Percentiles rank a stretch among this genome's conserved stretches.
Conservation (phyloP, 2,888 invertebrate genomes). For the Drosophila nigritarsus region DNA sequence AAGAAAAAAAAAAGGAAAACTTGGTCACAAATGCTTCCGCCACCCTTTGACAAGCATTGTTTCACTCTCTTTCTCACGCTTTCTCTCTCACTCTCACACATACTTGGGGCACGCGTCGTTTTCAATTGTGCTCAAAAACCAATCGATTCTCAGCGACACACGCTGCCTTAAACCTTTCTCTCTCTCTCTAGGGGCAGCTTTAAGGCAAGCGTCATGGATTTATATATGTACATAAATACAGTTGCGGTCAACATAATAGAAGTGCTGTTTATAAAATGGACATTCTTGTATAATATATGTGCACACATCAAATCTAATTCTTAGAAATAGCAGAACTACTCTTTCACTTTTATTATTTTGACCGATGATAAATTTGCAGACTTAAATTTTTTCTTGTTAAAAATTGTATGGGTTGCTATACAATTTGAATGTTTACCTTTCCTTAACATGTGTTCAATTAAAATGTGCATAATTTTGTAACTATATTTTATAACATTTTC, state of each 20-base stretch:
- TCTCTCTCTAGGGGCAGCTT: constrained; percentile 13
- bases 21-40: constrained; percentile 13
- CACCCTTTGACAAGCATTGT: not conserved
- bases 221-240: constrained; percentile 10
- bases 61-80: not conserved
- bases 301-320: not conserved
- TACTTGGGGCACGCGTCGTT: constrained; percentile 9
- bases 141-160: constrained; percentile 38
- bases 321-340: not conserved
- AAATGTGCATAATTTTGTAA: not conserved
- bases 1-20: constrained; percentile 1
- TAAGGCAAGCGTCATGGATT: constrained; percentile 22
- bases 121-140: constrained; percentile 45
- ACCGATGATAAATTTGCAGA: not conserved
- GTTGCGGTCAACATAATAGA: not conserved
- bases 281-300: not conserved
- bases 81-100: not conserved
- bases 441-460: not conserved
- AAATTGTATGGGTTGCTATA: no score
- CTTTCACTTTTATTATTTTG: not conserved
- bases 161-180: constrained; percentile 20
- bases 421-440: not conserved
- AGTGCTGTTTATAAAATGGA: not conserved
- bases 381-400: not conserved
- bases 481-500: not conserved